Evolutionary conservation across 2,113 vertebrate species (phyloP).

Genomic region (Sisor rabdophorus): DNA sequence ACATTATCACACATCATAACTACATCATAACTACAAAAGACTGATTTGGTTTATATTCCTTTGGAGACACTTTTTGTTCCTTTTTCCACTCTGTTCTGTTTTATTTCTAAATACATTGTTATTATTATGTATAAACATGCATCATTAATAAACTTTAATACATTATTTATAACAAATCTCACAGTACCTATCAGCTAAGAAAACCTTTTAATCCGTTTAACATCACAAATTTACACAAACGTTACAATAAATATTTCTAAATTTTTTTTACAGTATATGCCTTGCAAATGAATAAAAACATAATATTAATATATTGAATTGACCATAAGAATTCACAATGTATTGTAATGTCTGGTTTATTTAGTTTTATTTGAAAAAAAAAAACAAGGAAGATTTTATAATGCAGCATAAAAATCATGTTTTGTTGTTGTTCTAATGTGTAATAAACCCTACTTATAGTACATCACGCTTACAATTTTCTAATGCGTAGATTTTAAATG

Average conservation of each 20-base stretch:
- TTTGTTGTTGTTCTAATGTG: background rate
- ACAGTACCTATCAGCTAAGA: no score
- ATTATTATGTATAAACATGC: background rate
- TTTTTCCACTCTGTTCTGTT: background rate
- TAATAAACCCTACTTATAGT: background rate
- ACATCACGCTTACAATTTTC: background rate
- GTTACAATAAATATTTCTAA: no score
- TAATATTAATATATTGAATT: no score
- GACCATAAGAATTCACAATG: background rate
- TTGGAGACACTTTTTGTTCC: background rate
- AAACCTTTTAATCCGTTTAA: no score
- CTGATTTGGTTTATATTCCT: no score
- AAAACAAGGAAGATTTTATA: no score
- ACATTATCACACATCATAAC: background rate
- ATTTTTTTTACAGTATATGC: background rate
- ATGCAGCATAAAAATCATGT: background rate
- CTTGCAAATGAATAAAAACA: background rate
- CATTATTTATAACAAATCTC: background rate
- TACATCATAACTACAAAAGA: no score
- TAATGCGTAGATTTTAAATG: background rate
- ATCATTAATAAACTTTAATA: background rate
- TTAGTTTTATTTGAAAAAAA: background rate
- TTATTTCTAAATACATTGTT: background rate
- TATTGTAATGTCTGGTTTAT: background rate
- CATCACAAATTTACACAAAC: background rate